A percentile compares a stretch with the other conserved stretches of the same genome.
Conservation (phyloP, 1,140 invertebrate species). For the Delia radicum region DNA sequence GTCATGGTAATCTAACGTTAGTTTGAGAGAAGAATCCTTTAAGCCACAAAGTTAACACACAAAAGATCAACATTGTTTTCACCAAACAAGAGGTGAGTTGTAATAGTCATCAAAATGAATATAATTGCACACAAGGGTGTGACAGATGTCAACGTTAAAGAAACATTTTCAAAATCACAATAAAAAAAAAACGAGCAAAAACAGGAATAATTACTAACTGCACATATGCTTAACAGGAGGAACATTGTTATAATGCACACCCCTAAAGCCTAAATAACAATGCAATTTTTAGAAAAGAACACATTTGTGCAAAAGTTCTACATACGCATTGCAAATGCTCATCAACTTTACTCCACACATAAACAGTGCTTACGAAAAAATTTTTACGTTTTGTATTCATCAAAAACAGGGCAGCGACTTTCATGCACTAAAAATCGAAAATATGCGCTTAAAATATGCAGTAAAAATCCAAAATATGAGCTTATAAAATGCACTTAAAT, state of each 20-base stretch:
- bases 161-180: conserved; percentile 28
- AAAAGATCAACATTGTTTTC: conserved; percentile 17
- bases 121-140: conserved; percentile 34
- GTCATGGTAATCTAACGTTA: neutral
- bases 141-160: conserved; percentile 34
- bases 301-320: neutral
- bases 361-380: too few species aligned
- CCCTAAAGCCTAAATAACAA: neutral
- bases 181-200: neutral
- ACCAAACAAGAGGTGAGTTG: conserved; percentile 15
- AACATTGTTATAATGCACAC: neutral
- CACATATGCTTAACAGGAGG: neutral
- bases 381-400: too few species aligned
- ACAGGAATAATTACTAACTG: neutral
- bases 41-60: conserved; percentile 23
- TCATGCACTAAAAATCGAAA: too few species aligned
- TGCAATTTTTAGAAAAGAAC: neutral
- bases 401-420: too few species aligned
- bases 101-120: conserved; percentile 30
- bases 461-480: too few species aligned
- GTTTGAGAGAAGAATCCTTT: neutral
- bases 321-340: neutral
- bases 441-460: too few species aligned
- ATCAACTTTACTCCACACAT: too few species aligned
- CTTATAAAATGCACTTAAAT: too few species aligned